These are phyloP conservation scores for Merops nubicus DNA, from an alignment of 2,113 vertebrate species.

Conservation along the genomic window DNA sequence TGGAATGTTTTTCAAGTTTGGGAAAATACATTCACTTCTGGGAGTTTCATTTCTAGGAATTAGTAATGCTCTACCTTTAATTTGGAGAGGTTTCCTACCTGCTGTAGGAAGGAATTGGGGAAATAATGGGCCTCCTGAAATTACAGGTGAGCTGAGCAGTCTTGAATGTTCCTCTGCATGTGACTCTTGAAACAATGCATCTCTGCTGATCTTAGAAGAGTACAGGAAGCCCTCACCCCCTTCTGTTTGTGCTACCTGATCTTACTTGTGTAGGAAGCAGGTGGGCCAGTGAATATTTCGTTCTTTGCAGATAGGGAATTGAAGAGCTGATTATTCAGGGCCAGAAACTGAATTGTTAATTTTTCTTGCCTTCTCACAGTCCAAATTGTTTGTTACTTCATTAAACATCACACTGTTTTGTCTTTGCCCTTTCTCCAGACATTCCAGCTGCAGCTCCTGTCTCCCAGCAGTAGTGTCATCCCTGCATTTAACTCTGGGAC, in stretches of 20 bases:
- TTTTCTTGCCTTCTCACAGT: neutral
- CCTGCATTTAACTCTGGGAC: conserved; percentile 95
- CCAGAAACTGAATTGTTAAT: neutral
- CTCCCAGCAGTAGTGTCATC: conserved; percentile 96
- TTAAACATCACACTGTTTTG: neutral
- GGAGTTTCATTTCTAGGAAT: neutral
- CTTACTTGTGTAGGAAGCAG: neutral
- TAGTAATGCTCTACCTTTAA: neutral
- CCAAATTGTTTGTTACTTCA: neutral
- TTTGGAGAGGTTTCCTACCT: neutral
- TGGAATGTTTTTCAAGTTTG: neutral
- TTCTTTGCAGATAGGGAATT: neutral
- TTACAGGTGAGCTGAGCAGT: neutral
- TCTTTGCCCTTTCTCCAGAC: conserved; percentile 78
- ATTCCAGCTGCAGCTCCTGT: conserved; percentile 99
- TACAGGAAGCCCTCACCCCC: neutral
- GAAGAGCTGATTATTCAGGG: neutral
- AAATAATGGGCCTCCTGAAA: neutral
- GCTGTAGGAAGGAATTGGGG: neutral
- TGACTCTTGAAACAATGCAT: neutral
- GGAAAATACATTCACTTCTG: neutral
- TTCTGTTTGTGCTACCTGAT: neutral
- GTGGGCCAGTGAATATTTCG: neutral
- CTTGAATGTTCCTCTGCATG: neutral
- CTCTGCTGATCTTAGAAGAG: neutral